Conservation (phyloP, 2,797 vertebrate species). For the Ptychobarbus kaznakovi region DNA sequence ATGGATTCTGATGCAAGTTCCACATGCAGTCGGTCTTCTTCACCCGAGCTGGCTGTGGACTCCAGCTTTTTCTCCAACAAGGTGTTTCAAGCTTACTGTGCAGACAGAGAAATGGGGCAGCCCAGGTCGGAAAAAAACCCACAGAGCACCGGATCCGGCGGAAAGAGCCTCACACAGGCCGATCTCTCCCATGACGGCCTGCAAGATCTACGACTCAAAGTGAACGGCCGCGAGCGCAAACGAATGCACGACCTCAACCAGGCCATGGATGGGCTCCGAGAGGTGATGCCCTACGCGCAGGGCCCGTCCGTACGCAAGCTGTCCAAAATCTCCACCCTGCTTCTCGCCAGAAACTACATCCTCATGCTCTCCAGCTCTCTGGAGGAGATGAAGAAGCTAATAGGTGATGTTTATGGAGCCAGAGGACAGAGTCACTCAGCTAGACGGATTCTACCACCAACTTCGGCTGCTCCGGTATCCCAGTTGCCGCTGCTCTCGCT, state of each 20-base stretch:
- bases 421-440: conserved; percentile 68
- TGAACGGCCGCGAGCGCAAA: conserved; percentile 85
- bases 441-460: conserved; percentile 56
- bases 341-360: conserved; percentile 86
- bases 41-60: conserved; percentile 79
- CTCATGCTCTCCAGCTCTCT: conserved; percentile 85
- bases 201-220: conserved; percentile 83
- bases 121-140: not conserved
- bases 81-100: conserved; percentile 76
- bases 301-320: conserved; percentile 85
- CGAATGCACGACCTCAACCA: conserved; percentile 87
- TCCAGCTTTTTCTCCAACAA: conserved; percentile 78
- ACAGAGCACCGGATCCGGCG: conserved; percentile 10
- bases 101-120: conserved; percentile 43
- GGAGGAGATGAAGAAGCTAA: conserved; percentile 87
- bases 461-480: conserved; percentile 57
- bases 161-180: conserved; percentile 64
- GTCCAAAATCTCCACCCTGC: conserved; percentile 85
- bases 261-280: conserved; percentile 86
- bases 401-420: conserved; percentile 81
- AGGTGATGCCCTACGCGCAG: conserved; percentile 86
- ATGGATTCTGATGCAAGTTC: conserved; percentile 85
- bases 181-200: conserved; percentile 70
- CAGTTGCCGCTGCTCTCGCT: conserved; percentile 78
- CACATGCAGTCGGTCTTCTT: conserved; percentile 81